phyloP scores from a whole-genome alignment of 2,797 vertebrate genomes.

The Odontamblyopus lacepedii region DNA sequence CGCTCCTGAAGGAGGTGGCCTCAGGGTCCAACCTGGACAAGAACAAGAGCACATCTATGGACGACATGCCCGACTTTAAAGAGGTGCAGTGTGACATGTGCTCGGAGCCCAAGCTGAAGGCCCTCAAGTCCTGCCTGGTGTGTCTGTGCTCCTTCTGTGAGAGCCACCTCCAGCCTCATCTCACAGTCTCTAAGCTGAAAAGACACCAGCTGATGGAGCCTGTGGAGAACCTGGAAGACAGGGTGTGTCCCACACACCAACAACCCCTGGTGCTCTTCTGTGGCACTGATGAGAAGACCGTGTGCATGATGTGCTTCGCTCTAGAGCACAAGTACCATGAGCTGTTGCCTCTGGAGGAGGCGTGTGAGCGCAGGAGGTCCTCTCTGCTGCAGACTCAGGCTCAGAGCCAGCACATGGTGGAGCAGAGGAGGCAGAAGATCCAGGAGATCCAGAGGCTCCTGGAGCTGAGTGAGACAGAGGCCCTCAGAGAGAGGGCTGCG shows the following conservation, averaged over 20 bases:
- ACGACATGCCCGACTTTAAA: background rate
- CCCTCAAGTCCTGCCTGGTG: background rate
- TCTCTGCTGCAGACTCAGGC: too few relatives aligned
- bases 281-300: background rate
- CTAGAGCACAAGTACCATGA: background rate
- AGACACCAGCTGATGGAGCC: too few relatives aligned
- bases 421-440: too few relatives aligned
- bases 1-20: too few relatives aligned
- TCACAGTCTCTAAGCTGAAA: too few relatives aligned
- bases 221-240: constrained; percentile 4
- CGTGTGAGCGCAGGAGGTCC: background rate
- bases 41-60: too few relatives aligned
- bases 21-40: too few relatives aligned
- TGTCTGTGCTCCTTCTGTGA: background rate
- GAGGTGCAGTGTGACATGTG: background rate
- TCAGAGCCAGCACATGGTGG: too few relatives aligned
- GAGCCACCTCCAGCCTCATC: too few relatives aligned
- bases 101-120: background rate
- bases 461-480: too few relatives aligned
- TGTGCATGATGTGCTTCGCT: background rate
- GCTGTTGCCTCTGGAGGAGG: background rate
- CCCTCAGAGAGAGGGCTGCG: too few relatives aligned
- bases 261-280: constrained; percentile 6
- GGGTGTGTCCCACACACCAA: constrained; percentile 19
- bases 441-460: too few relatives aligned